Evolutionary conservation across 2,113 vertebrate species (phyloP).

Genomic region (Jaculus jaculus): DNA sequence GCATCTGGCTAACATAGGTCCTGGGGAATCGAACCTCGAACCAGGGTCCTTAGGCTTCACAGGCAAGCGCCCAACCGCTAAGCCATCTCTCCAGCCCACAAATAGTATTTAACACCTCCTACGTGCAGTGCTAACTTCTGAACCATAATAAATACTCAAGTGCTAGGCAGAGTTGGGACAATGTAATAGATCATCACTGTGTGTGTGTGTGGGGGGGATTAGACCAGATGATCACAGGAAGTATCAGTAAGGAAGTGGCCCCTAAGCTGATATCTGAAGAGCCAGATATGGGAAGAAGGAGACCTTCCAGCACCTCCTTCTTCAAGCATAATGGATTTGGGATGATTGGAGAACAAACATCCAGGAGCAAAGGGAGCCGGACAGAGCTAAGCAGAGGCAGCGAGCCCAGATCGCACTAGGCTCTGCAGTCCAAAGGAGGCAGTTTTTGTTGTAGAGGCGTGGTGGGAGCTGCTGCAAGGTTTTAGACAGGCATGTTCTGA

Average conservation of each 20-base stretch:
- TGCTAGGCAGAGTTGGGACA: background rate
- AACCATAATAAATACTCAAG: background rate
- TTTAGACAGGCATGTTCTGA: background rate
- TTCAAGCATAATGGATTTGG: background rate
- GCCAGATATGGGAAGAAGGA: background rate
- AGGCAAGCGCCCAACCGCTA: no score
- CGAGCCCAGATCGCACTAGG: background rate
- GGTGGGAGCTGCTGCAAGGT: background rate
- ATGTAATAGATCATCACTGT: no score
- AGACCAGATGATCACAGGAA: background rate
- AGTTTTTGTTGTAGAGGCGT: background rate
- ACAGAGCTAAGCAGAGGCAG: background rate
- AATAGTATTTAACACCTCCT: slow-evolving; percentile 3
- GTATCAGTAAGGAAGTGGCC: background rate
- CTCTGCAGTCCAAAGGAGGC: background rate
- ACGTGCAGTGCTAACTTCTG: background rate
- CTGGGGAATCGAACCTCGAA: no score
- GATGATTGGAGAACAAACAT: background rate
- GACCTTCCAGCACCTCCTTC: background rate
- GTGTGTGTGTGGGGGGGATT: background rate
- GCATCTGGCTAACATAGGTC: no score
- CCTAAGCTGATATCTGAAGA: background rate
- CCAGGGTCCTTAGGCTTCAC: no score
- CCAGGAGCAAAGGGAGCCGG: background rate
- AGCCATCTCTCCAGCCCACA: no score